Conservation (phyloP, 1,140 invertebrate species). For the Hyles vespertilio region DNA sequence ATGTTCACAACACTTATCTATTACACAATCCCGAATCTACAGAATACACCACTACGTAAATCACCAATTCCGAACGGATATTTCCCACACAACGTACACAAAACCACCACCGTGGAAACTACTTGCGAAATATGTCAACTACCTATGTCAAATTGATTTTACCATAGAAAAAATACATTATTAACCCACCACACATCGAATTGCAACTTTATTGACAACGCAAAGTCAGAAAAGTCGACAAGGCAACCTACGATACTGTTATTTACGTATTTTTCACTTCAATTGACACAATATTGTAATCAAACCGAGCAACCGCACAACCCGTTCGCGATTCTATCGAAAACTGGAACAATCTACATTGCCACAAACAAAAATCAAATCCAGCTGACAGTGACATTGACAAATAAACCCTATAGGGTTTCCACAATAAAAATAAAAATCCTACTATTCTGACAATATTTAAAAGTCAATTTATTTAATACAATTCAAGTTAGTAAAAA, state of each 20-base stretch:
- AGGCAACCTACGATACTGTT: neutral
- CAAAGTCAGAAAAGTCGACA: too few relatives aligned
- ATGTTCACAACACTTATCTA: constrained; percentile 26
- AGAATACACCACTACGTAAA: neutral
- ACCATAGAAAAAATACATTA: too few relatives aligned
- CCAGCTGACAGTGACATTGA: too few relatives aligned
- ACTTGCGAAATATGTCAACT: constrained; percentile 56
- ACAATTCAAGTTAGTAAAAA: too few relatives aligned
- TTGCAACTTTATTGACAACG: too few relatives aligned
- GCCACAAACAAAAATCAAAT: too few relatives aligned
- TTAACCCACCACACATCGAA: too few relatives aligned
- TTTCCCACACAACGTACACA: constrained; percentile 51
- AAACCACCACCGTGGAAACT: constrained; percentile 51
- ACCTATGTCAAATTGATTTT: constrained; percentile 42
- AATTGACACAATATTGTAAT: constrained; percentile 7
- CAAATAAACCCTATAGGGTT: too few relatives aligned
- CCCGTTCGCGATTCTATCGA: constrained; percentile 25
- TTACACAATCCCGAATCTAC: constrained; percentile 17
- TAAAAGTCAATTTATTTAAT: too few relatives aligned
- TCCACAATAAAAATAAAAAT: too few relatives aligned
- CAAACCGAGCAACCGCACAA: constrained; percentile 15
- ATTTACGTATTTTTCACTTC: constrained; percentile 12
- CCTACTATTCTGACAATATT: too few relatives aligned
- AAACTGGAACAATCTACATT: constrained; percentile 25
- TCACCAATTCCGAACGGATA: constrained; percentile 20